Evolutionary conservation across 2,113 vertebrate species (phyloP).

Genomic region (Nycticorax nycticorax): DNA sequence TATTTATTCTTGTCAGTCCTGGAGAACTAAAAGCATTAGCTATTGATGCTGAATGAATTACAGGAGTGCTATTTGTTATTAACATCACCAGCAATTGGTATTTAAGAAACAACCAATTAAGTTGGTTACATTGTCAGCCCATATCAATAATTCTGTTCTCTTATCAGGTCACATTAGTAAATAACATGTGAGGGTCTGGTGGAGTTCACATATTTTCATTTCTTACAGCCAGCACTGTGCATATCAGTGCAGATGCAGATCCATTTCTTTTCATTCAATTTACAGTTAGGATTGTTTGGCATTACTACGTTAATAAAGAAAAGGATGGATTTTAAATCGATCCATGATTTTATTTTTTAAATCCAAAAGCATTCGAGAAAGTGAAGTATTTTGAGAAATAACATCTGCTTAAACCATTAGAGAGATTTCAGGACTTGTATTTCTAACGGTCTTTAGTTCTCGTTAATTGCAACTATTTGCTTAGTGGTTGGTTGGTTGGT

Average conservation of each 20-base stretch:
- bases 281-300: background rate
- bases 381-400: background rate
- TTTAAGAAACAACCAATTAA: constrained; percentile 44
- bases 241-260: background rate
- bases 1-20: constrained; percentile 13
- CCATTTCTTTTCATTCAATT: background rate
- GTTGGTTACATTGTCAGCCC: background rate
- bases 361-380: background rate
- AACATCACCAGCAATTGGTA: constrained; percentile 7
- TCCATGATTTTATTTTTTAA: background rate
- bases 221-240: background rate
- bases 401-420: background rate
- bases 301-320: background rate
- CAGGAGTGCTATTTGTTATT: constrained; percentile 12
- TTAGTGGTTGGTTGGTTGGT: background rate
- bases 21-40: background rate
- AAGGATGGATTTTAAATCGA: background rate
- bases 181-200: background rate
- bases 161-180: constrained; percentile 16
- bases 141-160: background rate
- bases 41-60: constrained; percentile 7
- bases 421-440: background rate
- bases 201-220: background rate
- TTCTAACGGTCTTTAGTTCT: background rate
- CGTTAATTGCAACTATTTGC: background rate